Evolutionary conservation across 2,888 invertebrate genomes (phyloP), one percentile per base, ranked within the genome.

Genomic region (Amaurobius ferox): DNA sequence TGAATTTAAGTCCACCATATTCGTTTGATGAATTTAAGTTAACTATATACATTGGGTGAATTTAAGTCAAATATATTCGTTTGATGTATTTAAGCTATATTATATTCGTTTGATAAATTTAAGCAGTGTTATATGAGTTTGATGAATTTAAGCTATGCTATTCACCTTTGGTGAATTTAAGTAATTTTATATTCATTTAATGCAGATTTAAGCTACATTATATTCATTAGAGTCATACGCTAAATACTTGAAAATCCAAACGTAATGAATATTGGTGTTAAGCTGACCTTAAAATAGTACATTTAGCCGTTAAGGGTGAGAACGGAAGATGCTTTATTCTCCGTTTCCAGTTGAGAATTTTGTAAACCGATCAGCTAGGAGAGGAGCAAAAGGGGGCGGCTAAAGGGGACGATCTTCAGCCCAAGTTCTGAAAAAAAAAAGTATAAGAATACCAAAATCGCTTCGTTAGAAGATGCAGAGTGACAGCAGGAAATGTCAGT

Each of bases 401-500:
- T 55, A 23, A 6, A 7, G 23, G 55, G 55, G 23, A 55, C 23
- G 55, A 23, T 55, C 55, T 23, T 11, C 23, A 55, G 19, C 55
- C 55, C 9, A 55, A 23, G 23, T 23, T 23, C 11, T 23, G 23
- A 55, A 23, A 23, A 23, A 16, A 16, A 2, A 16, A 35, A 11
- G 55, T 19, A 44, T 44, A 44, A 29, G 68, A 61, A 61, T 61
- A 28, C 61, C 26, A 19, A 30, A 76, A 61, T 44, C 74, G 32
- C 61, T 74, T 76, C 74, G 74, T 70, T 74, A 81, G 80, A 13
- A 19, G 74, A 40, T 67, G 67, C 61, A 61, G 73, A 74, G 68
- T 81, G 81, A 81, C 81, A 81, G 40, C 81, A 81, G 80, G 80
- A 81, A 81, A 74, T 70, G 32, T 61, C 68, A 74, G 62, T 62